These are phyloP conservation scores for Enoplosus armatus DNA, from an alignment of 2,797 vertebrate genomes.

Conservation along the genomic window DNA sequence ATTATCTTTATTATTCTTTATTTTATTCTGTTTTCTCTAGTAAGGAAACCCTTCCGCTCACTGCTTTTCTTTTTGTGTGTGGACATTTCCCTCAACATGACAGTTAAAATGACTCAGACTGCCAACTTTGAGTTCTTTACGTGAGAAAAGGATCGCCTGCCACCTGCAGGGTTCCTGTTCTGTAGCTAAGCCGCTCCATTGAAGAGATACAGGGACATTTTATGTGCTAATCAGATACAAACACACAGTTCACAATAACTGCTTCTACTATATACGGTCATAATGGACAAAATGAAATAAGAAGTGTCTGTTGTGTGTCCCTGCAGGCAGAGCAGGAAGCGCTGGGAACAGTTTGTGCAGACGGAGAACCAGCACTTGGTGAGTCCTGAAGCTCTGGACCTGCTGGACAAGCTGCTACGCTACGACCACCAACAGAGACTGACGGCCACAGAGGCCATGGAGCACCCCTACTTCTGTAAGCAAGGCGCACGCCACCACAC, in stretches of 20 bases:
- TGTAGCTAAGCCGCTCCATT: not conserved
- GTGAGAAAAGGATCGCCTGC: not conserved
- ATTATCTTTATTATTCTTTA: no score
- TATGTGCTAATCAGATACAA: not conserved
- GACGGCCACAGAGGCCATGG: slow-evolving; percentile 88
- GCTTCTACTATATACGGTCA: not conserved
- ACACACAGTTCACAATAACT: not conserved
- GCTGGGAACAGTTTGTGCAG: slow-evolving; percentile 89
- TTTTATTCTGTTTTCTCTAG: no score
- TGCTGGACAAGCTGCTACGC: slow-evolving; percentile 88
- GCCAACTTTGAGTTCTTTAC: not conserved
- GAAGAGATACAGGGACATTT: not conserved
- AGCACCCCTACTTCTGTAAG: slow-evolving; percentile 88
- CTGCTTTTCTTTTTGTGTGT: not conserved
- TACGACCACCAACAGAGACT: slow-evolving; percentile 89
- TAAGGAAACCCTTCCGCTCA: no score
- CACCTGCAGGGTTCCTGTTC: not conserved
- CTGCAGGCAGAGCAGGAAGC: slow-evolving; percentile 91
- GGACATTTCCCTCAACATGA: not conserved
- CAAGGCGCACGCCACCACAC: not conserved
- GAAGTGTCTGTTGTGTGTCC: slow-evolving; percentile 1
- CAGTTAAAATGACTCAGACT: not conserved
- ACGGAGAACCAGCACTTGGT: slow-evolving; percentile 89
- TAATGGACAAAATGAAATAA: no score
- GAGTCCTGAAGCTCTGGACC: slow-evolving; percentile 88